These are phyloP conservation scores for Geococcyx californianus DNA, from an alignment of 2,113 vertebrate genomes.

Conservation along the genomic window DNA sequence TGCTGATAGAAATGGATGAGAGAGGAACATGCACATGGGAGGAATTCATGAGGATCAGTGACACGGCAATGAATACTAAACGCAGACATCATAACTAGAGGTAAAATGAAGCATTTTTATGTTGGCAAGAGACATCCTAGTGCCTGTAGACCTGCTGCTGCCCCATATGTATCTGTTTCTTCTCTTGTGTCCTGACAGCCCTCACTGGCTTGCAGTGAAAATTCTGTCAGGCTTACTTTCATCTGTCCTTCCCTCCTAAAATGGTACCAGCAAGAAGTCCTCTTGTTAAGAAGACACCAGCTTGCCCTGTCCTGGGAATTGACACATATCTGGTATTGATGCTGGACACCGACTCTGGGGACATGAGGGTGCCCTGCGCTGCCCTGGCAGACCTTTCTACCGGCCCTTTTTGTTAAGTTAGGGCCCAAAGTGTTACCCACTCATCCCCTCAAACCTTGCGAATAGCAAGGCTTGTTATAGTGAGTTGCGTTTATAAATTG, in stretches of 20 bases:
- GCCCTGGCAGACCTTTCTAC: neutral
- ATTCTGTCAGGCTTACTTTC: fast-evolving
- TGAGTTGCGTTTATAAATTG: fast-evolving
- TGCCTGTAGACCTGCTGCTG: neutral
- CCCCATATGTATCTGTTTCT: neutral
- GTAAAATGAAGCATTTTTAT: neutral
- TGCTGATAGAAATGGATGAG: slow-evolving; percentile 50
- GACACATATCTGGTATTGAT: neutral
- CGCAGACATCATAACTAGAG: neutral
- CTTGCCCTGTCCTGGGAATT: neutral
- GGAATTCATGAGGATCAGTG: slow-evolving; percentile 44
- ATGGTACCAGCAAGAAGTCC: neutral
- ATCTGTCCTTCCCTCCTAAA: neutral
- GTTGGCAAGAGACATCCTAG: neutral
- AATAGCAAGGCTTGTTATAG: neutral
- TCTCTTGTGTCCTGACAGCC: neutral
- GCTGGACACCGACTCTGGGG: neutral
- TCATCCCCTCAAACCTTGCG: neutral
- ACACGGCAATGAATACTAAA: slow-evolving; percentile 25
- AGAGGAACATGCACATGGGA: neutral
- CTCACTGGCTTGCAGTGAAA: fast-evolving
- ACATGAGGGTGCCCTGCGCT: neutral
- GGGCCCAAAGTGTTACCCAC: neutral
- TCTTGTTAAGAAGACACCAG: neutral
- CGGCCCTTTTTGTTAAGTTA: neutral